Conservation (phyloP, 1,140 invertebrate species). For the Drosophila navojoa region DNA sequence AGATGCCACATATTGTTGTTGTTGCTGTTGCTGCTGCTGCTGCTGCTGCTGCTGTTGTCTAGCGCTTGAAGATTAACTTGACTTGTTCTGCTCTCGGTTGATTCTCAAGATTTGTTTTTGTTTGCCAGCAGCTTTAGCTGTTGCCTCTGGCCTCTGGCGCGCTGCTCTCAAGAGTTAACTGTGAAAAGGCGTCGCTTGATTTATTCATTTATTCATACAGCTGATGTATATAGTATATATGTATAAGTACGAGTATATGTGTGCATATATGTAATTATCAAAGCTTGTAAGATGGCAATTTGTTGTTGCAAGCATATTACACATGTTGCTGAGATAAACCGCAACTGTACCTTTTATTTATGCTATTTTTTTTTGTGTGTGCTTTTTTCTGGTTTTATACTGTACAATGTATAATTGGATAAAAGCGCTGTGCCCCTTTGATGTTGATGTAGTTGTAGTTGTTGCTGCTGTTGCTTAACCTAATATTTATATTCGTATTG, state of each 20-base stretch:
- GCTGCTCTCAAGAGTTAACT: conserved; percentile 46
- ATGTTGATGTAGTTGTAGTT: conserved; percentile 28
- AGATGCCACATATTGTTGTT: conserved; percentile 26
- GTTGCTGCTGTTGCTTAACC: conserved; percentile 6
- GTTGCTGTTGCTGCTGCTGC: conserved; percentile 12
- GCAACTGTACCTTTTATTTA: conserved; percentile 38
- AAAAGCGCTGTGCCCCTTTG: conserved; percentile 31
- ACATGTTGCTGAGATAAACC: conserved; percentile 32
- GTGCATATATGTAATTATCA: conserved; percentile 52
- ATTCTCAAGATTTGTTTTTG: conserved; percentile 65
- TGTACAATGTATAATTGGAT: conserved; percentile 62
- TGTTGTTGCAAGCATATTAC: conserved; percentile 40
- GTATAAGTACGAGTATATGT: background rate
- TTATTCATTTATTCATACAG: conserved; percentile 71
- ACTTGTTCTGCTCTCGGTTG: conserved; percentile 23
- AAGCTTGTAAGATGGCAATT: conserved; percentile 47
- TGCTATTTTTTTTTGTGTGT: background rate
- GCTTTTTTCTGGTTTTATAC: conserved; percentile 15
- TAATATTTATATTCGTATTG: conserved; percentile 51
- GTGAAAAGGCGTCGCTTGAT: conserved; percentile 72
- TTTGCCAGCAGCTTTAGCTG: conserved; percentile 30
- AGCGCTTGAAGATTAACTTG: conserved; percentile 35
- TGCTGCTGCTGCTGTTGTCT: conserved; percentile 20
- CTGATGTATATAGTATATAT: conserved; percentile 46
- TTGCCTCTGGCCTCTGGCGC: conserved; percentile 19